Conservation (phyloP, 1,140 invertebrate species). For the Drosophila chauvacae region DNA sequence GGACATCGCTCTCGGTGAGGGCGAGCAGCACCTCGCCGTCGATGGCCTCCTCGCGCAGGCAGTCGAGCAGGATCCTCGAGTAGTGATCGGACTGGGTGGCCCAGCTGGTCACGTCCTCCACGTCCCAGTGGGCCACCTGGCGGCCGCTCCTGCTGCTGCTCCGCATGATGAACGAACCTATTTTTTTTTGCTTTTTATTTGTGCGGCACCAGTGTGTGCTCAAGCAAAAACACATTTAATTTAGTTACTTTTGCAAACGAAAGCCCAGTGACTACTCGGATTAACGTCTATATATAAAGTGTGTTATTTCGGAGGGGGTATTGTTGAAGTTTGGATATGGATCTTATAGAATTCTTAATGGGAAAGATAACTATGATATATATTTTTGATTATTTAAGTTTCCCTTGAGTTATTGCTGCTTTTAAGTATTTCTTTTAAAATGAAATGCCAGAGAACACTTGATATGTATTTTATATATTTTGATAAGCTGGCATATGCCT, state of each 20-base stretch:
- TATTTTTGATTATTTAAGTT: too few species aligned
- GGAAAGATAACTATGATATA: not conserved
- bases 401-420: not conserved
- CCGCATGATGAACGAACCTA: conserved; percentile 25
- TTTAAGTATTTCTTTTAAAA: not conserved
- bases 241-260: conserved; percentile 32
- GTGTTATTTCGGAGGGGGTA: not conserved
- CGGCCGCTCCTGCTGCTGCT: conserved; percentile 11
- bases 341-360: not conserved
- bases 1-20: conserved; percentile 91
- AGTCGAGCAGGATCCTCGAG: conserved; percentile 58
- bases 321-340: not conserved
- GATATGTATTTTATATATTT: too few species aligned
- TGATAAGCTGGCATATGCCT: not conserved
- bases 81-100: conserved; percentile 86
- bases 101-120: conserved; percentile 88
- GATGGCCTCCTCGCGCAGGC: conserved; percentile 88
- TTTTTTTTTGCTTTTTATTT: too few species aligned
- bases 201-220: conserved; percentile 34
- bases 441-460: not conserved
- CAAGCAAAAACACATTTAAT: conserved; percentile 52
- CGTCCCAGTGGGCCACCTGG: conserved; percentile 87
- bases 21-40: conserved; percentile 92
- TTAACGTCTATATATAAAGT: too few species aligned
- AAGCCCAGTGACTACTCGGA: conserved; percentile 21